A percentile compares a stretch with the other conserved stretches of the same genome.
Conservation (phyloP, 2,888 invertebrate species). For the Tridacna gigas region DNA sequence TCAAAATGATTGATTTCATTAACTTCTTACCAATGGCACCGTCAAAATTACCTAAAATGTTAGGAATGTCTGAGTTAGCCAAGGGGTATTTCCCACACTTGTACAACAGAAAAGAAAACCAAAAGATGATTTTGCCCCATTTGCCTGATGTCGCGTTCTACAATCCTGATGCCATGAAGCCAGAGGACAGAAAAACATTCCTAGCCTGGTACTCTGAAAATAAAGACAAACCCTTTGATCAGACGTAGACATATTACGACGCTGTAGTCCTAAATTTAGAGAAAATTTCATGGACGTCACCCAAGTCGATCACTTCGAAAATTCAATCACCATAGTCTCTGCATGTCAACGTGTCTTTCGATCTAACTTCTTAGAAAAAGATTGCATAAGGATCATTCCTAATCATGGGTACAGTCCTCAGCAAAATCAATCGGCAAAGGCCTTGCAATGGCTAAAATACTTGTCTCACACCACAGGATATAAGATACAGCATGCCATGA, state of each 20-base stretch:
- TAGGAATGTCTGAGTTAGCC: conserved; percentile 49
- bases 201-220: conserved; percentile 50
- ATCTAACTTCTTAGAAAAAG: conserved; percentile 37
- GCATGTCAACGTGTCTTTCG: conserved; percentile 50
- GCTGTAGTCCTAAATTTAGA: conserved; percentile 34
- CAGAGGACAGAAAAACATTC: conserved; percentile 38
- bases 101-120: conserved; percentile 39
- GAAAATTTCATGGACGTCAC: conserved; percentile 36
- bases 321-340: conserved; percentile 51
- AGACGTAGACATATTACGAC: conserved; percentile 46
- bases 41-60: conserved; percentile 49
- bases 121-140: conserved; percentile 26
- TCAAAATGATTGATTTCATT: conserved; percentile 54
- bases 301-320: conserved; percentile 53
- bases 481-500: conserved; percentile 45
- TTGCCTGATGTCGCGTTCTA: conserved; percentile 40
- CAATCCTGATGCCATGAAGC: conserved; percentile 48
- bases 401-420: conserved; percentile 55
- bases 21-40: conserved; percentile 59
- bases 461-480: conserved; percentile 21
- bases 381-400: conserved; percentile 49
- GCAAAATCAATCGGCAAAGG: conserved; percentile 58
- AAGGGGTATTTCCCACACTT: conserved; percentile 62
- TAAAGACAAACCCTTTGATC: conserved; percentile 38
- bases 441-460: conserved; percentile 55